Percentiles rank a stretch among this genome's conserved stretches.
Evolutionary conservation across 1,140 invertebrate genomes (phyloP).

Genomic region (Calephelis virginiensis): DNA sequence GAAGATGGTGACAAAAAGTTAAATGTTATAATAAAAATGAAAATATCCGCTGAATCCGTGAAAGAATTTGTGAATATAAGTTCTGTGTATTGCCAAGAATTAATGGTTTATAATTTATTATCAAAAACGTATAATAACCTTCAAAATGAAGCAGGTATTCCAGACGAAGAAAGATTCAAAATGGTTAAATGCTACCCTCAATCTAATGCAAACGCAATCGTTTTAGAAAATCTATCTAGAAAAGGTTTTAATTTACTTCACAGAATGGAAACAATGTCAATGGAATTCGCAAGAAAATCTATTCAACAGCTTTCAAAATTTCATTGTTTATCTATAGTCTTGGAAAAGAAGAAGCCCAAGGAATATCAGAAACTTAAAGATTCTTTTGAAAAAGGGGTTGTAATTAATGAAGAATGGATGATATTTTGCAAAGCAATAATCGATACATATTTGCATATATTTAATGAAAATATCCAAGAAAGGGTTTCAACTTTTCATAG

Average conservation of each 20-base stretch:
- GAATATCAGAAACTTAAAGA: neutral
- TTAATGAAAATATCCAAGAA: neutral
- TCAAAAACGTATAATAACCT: neutral
- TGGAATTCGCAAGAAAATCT: neutral
- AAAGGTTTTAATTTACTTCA: neutral
- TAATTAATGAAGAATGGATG: neutral
- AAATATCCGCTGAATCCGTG: neutral
- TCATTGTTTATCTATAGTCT: neutral
- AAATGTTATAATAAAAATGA: conserved; percentile 24
- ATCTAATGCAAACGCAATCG: neutral
- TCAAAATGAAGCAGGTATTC: conserved; percentile 20
- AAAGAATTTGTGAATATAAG: conserved; percentile 1
- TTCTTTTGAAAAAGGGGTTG: neutral
- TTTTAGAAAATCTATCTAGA: neutral
- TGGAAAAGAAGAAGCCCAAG: neutral
- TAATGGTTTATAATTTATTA: neutral
- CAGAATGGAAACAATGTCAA: conserved; percentile 1
- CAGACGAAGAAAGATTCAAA: conserved; percentile 18
- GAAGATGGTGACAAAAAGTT: conserved; percentile 25
- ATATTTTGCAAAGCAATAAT: neutral
- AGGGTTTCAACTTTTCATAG: neutral
- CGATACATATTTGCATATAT: conserved; percentile 1
- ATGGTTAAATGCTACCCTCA: conserved; percentile 3
- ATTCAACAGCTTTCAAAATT: neutral
- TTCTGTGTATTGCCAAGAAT: neutral